Conservation (phyloP, 2,797 vertebrate species). For the Atherinosoma microstoma region DNA sequence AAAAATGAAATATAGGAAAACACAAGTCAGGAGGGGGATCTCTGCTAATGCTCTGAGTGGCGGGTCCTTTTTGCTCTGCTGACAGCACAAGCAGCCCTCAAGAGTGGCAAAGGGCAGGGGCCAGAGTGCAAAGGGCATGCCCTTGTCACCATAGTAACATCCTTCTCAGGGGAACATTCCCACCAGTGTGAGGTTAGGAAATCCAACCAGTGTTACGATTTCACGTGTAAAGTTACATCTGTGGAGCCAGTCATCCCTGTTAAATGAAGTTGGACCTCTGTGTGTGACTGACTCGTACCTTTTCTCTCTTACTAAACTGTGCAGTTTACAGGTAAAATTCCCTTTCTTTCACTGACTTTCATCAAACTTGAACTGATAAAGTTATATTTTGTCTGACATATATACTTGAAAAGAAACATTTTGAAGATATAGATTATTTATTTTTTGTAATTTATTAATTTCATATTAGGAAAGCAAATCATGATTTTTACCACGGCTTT, state of each 20-base stretch:
- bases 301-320: background rate
- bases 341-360: background rate
- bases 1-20: background rate
- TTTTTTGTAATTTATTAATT: constrained; percentile 8
- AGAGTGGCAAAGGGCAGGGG: constrained; percentile 68
- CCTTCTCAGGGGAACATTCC: constrained; percentile 63
- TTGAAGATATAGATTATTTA: too few relatives aligned
- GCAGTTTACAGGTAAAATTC: too few relatives aligned
- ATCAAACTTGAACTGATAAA: background rate
- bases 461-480: constrained; percentile 1
- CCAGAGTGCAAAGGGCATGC: constrained; percentile 68
- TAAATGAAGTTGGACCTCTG: background rate
- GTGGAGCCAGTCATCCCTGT: background rate
- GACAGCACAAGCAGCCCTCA: constrained; percentile 50
- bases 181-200: constrained; percentile 59
- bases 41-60: constrained; percentile 37
- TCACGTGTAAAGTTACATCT: constrained; percentile 22
- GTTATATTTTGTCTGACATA: background rate
- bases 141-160: constrained; percentile 74
- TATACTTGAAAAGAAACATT: background rate
- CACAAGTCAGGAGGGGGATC: constrained; percentile 4
- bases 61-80: constrained; percentile 33
- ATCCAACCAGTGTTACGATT: constrained; percentile 37
- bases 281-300: background rate
- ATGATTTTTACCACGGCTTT: constrained; percentile 4